A percentile compares a stretch with the other conserved stretches of the same genome.
These are phyloP conservation scores for Cnemophilus loriae DNA, from an alignment of 2,113 vertebrate species.

Conservation along the genomic window DNA sequence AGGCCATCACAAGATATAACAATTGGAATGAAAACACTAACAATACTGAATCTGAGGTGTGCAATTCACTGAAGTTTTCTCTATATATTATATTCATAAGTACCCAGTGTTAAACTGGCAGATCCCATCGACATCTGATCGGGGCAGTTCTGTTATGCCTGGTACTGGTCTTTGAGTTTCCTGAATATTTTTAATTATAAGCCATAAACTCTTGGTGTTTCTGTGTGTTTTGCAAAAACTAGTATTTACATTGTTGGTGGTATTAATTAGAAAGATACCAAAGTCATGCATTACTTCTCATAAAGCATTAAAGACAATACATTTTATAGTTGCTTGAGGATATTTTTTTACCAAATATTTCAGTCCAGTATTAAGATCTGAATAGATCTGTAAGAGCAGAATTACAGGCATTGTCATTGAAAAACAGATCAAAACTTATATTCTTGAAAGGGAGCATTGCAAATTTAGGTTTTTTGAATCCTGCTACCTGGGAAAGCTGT, in stretches of 20 bases:
- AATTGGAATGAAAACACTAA: background rate
- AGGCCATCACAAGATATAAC: background rate
- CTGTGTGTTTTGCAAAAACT: background rate
- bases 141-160: background rate
- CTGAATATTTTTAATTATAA: background rate
- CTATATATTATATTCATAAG: background rate
- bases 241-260: background rate
- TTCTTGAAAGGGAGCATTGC: background rate
- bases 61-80: background rate
- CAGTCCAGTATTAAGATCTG: background rate
- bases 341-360: background rate
- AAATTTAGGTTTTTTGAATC: background rate
- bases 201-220: background rate
- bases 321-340: background rate
- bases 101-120: background rate
- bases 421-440: background rate
- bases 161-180: background rate
- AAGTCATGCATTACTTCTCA: background rate
- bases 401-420: background rate
- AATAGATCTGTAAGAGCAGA: background rate
- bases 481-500: background rate
- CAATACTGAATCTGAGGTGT: background rate
- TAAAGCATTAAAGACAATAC: background rate
- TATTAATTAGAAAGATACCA: background rate
- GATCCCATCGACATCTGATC: background rate